phyloP scores from a whole-genome alignment of 1,140 invertebrate species.

The Drosophila sp. region DNA sequence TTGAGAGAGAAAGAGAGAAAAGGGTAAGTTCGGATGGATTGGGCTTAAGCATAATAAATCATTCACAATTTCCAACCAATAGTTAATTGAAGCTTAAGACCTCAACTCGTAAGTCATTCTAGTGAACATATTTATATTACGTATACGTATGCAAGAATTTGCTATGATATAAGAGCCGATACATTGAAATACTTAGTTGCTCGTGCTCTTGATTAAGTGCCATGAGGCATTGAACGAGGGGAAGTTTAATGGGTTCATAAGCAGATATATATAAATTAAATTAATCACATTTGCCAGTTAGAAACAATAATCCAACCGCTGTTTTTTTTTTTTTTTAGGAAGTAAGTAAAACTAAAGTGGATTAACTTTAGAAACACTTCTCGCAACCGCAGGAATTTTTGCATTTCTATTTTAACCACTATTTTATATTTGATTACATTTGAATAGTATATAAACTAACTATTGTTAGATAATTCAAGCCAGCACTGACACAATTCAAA shows the following conservation, averaged over 20 bases:
- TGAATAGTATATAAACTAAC: background rate
- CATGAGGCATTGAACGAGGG: background rate
- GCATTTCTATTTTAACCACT: background rate
- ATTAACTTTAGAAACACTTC: background rate
- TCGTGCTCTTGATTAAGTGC: slow-evolving; percentile 3
- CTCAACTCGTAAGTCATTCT: background rate
- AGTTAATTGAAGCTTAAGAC: too few relatives aligned
- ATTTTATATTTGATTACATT: background rate
- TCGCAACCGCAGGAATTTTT: background rate
- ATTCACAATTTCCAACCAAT: slow-evolving; percentile 42
- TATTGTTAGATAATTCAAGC: slow-evolving; percentile 1
- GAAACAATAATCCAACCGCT: background rate
- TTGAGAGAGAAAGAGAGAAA: slow-evolving; percentile 33
- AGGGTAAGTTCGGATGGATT: slow-evolving; percentile 61
- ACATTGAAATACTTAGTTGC: background rate
- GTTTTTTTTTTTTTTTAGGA: background rate
- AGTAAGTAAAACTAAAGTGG: background rate
- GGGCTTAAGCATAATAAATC: slow-evolving; percentile 39
- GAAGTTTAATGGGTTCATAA: background rate
- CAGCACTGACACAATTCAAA: background rate
- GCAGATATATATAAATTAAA: background rate
- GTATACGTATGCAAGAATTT: background rate
- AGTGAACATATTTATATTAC: background rate
- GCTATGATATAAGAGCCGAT: background rate
- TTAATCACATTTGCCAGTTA: background rate